A percentile compares a stretch with the other conserved stretches of the same genome.
Conservation (phyloP, 2,797 vertebrate genomes). For the Mastacembelus armatus region DNA sequence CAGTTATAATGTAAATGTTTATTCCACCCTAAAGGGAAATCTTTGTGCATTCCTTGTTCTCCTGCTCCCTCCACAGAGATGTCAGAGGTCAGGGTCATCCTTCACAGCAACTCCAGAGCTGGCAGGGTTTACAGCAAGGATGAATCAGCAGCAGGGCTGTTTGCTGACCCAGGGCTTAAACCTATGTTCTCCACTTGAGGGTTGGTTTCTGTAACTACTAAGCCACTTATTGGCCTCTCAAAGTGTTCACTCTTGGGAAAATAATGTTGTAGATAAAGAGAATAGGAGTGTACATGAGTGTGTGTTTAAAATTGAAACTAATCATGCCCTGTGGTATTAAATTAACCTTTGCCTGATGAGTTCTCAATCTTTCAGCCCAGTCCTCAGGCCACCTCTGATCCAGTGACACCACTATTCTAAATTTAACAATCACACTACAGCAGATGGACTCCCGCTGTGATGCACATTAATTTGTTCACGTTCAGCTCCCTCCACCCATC, state of each 20-base stretch:
- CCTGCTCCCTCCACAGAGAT: neutral
- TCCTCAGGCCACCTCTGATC: slow-evolving; percentile 51
- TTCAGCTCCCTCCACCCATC: slow-evolving; percentile 7
- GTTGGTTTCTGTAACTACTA: slow-evolving; percentile 10
- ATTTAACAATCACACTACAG: slow-evolving; percentile 36
- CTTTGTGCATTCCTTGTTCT: neutral
- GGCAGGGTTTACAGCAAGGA: too few relatives aligned
- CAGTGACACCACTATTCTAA: slow-evolving; percentile 41
- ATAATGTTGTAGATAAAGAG: slow-evolving; percentile 25
- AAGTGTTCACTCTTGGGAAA: slow-evolving; percentile 21
- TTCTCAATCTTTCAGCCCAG: slow-evolving; percentile 49
- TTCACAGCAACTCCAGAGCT: neutral
- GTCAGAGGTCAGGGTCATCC: slow-evolving; percentile 39
- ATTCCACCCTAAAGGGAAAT: slow-evolving; percentile 6
- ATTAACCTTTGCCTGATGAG: slow-evolving; percentile 70
- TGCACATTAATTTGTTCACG: slow-evolving; percentile 47
- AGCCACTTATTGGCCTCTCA: slow-evolving; percentile 28
- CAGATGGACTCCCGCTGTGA: slow-evolving; percentile 42
- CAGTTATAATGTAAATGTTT: neutral
- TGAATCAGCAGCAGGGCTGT: slow-evolving; percentile 16
- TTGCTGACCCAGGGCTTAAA: slow-evolving; percentile 23
- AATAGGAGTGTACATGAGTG: slow-evolving; percentile 7
- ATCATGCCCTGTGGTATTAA: slow-evolving; percentile 56
- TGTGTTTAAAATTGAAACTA: slow-evolving; percentile 57
- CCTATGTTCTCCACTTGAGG: neutral